A percentile compares a stretch with the other conserved stretches of the same genome.
These are phyloP conservation scores for Ophioninae sp. DNA, from an alignment of 2,888 invertebrate species.

Conservation along the genomic window DNA sequence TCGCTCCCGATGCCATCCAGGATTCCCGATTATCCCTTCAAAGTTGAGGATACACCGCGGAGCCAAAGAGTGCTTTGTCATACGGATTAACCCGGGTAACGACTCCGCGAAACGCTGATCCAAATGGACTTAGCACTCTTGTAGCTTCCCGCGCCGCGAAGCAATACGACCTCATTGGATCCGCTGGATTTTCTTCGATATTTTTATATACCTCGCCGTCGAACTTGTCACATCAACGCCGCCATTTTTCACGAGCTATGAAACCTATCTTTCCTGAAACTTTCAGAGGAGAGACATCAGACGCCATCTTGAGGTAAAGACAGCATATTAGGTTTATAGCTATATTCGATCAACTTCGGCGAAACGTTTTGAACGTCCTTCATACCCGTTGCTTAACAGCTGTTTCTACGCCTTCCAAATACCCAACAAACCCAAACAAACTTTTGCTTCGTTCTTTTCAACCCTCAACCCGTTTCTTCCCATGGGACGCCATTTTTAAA, in stretches of 20 bases:
- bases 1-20: conserved; percentile 28
- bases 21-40: conserved; percentile 49
- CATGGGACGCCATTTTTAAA: too few relatives aligned
- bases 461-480: too few relatives aligned
- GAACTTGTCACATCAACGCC: conserved; percentile 17
- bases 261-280: not conserved
- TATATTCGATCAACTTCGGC: not conserved
- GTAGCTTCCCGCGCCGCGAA: conserved; percentile 60
- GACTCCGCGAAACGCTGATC: conserved; percentile 52
- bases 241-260: conserved; percentile 14
- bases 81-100: conserved; percentile 63
- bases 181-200: conserved; percentile 36
- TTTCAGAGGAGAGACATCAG: not conserved
- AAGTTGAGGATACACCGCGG: conserved; percentile 52
- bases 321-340: not conserved
- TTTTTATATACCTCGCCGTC: conserved; percentile 2
- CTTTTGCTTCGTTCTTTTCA: too few relatives aligned
- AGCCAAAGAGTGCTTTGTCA: conserved; percentile 59
- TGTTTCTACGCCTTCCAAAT: not conserved
- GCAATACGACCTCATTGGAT: conserved; percentile 52
- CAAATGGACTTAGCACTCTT: conserved; percentile 67
- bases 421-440: not conserved
- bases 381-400: not conserved
- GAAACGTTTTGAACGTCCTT: not conserved
- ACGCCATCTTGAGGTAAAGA: not conserved